These are phyloP conservation scores for Panthera leo DNA, from an alignment of 2,113 vertebrate genomes.

Conservation along the genomic window DNA sequence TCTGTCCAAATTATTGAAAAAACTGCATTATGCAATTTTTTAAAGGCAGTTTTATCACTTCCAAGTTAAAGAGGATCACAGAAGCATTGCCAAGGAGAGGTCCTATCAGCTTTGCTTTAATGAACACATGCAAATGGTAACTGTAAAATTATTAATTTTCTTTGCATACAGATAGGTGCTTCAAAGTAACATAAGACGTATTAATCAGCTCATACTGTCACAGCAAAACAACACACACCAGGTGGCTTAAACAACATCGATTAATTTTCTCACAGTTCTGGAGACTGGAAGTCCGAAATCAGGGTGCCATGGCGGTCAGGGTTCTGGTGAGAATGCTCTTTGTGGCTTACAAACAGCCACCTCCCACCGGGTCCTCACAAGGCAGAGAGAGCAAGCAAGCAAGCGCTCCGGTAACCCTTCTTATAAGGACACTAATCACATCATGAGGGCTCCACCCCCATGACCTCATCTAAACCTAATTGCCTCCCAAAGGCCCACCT, in stretches of 20 bases:
- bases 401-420: neutral
- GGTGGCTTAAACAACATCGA: neutral
- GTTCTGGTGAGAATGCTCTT: neutral
- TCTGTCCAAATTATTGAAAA: slow-evolving; percentile 22
- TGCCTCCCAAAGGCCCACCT: neutral
- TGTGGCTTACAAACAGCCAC: neutral
- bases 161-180: slow-evolving; percentile 32
- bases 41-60: slow-evolving; percentile 40
- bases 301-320: fast-evolving
- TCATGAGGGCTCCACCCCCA: neutral
- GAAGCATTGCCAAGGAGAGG: neutral
- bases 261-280: neutral
- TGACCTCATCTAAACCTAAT: neutral
- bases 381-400: neutral
- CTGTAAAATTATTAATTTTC: neutral
- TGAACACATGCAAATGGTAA: neutral
- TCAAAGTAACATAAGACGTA: neutral
- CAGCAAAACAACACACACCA: neutral
- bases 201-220: neutral
- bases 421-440: neutral
- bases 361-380: neutral
- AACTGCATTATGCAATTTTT: neutral
- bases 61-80: slow-evolving; percentile 17
- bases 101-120: neutral
- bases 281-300: neutral